Evolutionary conservation across 2,113 vertebrate species (phyloP).

Genomic region (Brienomyrus longianalis): DNA sequence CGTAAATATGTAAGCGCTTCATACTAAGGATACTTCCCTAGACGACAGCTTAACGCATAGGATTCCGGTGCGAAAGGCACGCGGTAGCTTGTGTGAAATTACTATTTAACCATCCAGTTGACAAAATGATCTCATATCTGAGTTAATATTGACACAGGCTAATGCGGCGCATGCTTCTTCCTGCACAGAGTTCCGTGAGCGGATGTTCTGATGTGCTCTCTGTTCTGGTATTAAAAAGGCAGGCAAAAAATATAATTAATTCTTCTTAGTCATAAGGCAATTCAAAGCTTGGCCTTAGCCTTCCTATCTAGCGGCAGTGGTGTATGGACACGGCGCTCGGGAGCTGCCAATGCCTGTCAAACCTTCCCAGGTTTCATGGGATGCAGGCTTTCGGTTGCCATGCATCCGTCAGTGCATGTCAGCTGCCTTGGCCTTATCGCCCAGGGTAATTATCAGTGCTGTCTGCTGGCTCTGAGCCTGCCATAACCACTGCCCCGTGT

Average conservation of each 20-base stretch:
- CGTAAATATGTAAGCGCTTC: background rate
- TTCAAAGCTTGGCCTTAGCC: background rate
- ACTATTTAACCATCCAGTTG: background rate
- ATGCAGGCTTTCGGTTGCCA: background rate
- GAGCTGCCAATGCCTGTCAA: too few species aligned
- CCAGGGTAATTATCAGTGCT: background rate
- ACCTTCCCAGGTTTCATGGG: background rate
- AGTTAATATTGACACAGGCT: constrained; percentile 3
- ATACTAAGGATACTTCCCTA: background rate
- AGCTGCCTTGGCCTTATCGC: background rate
- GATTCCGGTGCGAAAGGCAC: background rate
- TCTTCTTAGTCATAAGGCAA: background rate
- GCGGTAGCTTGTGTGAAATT: background rate
- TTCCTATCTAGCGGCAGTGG: background rate
- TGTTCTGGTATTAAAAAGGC: background rate
- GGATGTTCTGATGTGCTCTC: background rate
- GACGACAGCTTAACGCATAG: background rate
- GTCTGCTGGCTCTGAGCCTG: background rate
- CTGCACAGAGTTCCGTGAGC: background rate
- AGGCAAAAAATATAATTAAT: background rate
- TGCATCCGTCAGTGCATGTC: background rate
- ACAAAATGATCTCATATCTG: constrained; percentile 10
- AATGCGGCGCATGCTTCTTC: background rate
- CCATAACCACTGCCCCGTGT: background rate
- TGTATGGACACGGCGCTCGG: background rate